Evolutionary conservation across 2,797 vertebrate species (phyloP).

Genomic region (Pseudomugil tenellus): DNA sequence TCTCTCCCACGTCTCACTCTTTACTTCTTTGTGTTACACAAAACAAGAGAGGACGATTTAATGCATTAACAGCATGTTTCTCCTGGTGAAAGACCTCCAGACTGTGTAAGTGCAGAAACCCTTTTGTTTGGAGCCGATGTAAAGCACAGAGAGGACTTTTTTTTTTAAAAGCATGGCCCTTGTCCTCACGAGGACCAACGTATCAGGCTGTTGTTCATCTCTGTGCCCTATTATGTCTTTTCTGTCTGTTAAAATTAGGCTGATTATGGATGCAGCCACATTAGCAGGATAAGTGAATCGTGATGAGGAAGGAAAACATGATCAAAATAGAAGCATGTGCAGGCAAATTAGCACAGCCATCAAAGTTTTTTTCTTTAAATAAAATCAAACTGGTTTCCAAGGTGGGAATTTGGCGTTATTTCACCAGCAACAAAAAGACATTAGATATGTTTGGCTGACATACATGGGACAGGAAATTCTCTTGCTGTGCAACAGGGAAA

Average conservation of each 20-base stretch:
- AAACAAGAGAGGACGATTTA: conserved; percentile 68
- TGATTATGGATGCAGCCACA: conserved; percentile 52
- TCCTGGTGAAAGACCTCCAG: conserved; percentile 66
- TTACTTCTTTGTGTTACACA: conserved; percentile 55
- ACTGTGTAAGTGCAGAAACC: conserved; percentile 57
- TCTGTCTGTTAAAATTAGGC: conserved; percentile 49
- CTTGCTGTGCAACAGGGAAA: conserved; percentile 11
- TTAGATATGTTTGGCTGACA: conserved; percentile 26
- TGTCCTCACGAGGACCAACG: conserved; percentile 58
- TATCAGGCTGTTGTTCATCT: conserved; percentile 35
- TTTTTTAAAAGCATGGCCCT: conserved; percentile 69
- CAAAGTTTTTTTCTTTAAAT: conserved; percentile 14
- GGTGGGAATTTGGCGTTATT: conserved; percentile 28
- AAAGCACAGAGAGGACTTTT: conserved; percentile 62
- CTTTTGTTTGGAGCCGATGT: conserved; percentile 62
- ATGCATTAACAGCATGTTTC: conserved; percentile 73
- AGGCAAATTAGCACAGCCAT: neutral
- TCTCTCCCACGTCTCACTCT: conserved; percentile 36
- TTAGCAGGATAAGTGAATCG: conserved; percentile 48
- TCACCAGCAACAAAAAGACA: conserved; percentile 23
- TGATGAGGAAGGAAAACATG: conserved; percentile 23
- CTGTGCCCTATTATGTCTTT: conserved; percentile 51
- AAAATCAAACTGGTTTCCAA: conserved; percentile 29
- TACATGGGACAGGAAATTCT: conserved; percentile 32
- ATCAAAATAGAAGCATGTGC: conserved; percentile 3